A percentile compares a stretch with the other conserved stretches of the same genome.
phyloP scores from a whole-genome alignment of 2,797 vertebrate species.

The Botia kubotai region DNA sequence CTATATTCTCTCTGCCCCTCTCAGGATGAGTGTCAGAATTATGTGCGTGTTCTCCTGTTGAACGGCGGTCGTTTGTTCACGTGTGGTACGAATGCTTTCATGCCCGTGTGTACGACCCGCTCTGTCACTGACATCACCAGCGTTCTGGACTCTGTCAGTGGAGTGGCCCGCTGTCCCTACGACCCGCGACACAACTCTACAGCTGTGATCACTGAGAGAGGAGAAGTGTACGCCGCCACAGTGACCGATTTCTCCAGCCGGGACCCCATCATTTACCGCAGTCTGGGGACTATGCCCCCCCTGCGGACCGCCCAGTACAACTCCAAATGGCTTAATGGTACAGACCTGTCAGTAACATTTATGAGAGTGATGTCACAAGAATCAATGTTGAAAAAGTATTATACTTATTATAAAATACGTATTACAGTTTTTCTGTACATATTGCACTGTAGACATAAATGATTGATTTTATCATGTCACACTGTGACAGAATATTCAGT shows the following conservation, averaged over 20 bases:
- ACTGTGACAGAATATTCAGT: neutral
- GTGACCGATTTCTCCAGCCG: constrained; percentile 96
- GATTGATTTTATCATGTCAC: no score
- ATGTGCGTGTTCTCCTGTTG: constrained; percentile 90
- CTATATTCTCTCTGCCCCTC: neutral
- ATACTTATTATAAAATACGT: no score
- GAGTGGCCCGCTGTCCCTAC: constrained; percentile 94
- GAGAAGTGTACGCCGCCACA: constrained; percentile 92
- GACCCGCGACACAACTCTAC: constrained; percentile 96
- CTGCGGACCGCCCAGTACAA: constrained; percentile 96
- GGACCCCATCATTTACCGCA: constrained; percentile 95
- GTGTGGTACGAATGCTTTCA: constrained; percentile 94
- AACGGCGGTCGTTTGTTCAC: constrained; percentile 86
- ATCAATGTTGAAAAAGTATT: no score
- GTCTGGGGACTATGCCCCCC: constrained; percentile 88
- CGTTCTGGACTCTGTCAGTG: constrained; percentile 89
- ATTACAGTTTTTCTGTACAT: no score
- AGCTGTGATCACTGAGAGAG: constrained; percentile 87
- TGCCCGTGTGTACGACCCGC: constrained; percentile 89
- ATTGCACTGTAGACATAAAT: no score
- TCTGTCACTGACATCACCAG: constrained; percentile 65
- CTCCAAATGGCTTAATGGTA: constrained; percentile 97
- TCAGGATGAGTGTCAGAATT: constrained; percentile 97
- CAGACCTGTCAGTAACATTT: neutral
- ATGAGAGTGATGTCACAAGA: neutral